Evolutionary conservation across 2,888 invertebrate species (phyloP).

Genomic region (Leucozona laternaria): DNA sequence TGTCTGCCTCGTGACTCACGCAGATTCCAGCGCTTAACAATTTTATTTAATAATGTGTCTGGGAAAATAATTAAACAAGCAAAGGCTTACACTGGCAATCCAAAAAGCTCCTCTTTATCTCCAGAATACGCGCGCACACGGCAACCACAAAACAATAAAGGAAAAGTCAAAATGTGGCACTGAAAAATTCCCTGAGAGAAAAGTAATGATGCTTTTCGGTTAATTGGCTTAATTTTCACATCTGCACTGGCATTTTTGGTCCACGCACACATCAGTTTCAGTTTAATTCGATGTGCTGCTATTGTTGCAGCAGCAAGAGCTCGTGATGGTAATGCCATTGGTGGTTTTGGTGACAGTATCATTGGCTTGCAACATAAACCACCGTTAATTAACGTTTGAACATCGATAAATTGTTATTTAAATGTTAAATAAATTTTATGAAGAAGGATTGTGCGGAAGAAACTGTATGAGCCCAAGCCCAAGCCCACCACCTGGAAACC

Average conservation of each 20-base stretch:
- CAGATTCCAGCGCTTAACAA: slow-evolving; percentile 19
- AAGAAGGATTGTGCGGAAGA: background rate
- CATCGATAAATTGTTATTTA: slow-evolving; percentile 66
- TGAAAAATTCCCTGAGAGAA: slow-evolving; percentile 2
- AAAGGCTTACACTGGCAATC: slow-evolving; percentile 36
- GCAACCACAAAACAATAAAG: slow-evolving; percentile 11
- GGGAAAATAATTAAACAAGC: slow-evolving; percentile 54
- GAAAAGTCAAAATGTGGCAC: background rate
- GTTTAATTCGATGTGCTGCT: slow-evolving; percentile 17
- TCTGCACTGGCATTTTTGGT: slow-evolving; percentile 32
- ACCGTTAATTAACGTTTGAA: slow-evolving; percentile 70
- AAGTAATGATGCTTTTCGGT: slow-evolving; percentile 48
- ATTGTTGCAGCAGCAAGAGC: background rate
- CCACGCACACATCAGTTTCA: slow-evolving; percentile 20
- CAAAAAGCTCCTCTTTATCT: slow-evolving; percentile 50
- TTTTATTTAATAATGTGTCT: slow-evolving; percentile 59
- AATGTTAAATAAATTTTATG: slow-evolving; percentile 47
- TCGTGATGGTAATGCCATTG: background rate
- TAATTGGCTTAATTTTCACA: slow-evolving; percentile 64
- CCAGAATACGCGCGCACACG: slow-evolving; percentile 1
- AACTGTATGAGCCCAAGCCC: no score
- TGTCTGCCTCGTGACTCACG: slow-evolving; percentile 28
- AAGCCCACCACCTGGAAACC: background rate
- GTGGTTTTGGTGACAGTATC: slow-evolving; percentile 30
- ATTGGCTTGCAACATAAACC: slow-evolving; percentile 46